Evolutionary conservation across 2,113 vertebrate species (phyloP).

Genomic region (Atrichornis clamosus): DNA sequence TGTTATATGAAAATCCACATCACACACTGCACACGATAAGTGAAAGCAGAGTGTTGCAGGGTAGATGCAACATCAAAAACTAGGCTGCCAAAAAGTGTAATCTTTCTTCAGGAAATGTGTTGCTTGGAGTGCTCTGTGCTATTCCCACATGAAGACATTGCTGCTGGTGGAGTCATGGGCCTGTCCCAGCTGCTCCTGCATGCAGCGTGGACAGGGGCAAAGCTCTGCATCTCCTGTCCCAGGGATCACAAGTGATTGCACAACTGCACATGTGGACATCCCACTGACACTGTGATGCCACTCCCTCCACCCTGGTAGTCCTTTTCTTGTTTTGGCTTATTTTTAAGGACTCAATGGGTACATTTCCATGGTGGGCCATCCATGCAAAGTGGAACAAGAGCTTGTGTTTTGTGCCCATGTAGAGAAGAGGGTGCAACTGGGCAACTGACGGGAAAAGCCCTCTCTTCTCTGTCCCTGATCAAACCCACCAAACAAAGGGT

Average conservation of each 20-base stretch:
- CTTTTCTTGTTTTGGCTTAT: not conserved
- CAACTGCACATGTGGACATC: not conserved
- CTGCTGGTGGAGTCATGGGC: not conserved
- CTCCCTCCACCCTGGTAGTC: not conserved
- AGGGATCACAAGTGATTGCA: not conserved
- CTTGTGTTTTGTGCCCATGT: not conserved
- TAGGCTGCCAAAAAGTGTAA: not conserved
- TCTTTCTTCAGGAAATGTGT: slow-evolving; percentile 9
- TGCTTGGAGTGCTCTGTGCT: not conserved
- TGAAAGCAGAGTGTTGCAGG: slow-evolving; percentile 13
- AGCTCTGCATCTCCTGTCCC: not conserved
- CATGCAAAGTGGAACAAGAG: not conserved
- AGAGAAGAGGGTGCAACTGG: not conserved
- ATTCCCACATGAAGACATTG: not conserved
- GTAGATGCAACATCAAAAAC: slow-evolving; percentile 11
- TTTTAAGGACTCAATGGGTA: not conserved
- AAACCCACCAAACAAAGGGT: not conserved
- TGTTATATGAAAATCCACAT: not conserved
- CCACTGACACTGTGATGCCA: not conserved
- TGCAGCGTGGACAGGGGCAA: not conserved
- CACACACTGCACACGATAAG: not conserved
- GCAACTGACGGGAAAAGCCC: not conserved
- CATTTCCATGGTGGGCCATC: not conserved
- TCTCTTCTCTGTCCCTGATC: not conserved
- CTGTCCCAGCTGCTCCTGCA: not conserved